Conservation (phyloP, 2,888 invertebrate species). For the Mesoligia furuncula region DNA sequence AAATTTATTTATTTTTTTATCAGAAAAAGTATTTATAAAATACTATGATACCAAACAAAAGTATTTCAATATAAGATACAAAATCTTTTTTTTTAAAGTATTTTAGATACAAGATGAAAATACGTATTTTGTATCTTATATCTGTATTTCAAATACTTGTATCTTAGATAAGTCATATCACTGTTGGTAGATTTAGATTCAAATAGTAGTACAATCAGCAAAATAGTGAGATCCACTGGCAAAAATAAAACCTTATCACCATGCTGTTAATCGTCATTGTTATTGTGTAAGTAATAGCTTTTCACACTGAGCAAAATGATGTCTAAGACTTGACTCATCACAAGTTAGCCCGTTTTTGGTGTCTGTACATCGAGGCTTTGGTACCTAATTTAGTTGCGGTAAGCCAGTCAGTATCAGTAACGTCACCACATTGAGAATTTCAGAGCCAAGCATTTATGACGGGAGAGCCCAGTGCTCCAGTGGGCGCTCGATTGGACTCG, state of each 20-base stretch:
- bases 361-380: background rate
- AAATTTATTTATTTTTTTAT: no score
- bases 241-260: background rate
- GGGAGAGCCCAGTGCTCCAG: background rate
- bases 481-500: slow-evolving; percentile 8
- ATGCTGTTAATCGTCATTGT: background rate
- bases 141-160: no score
- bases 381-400: background rate
- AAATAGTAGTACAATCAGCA: background rate
- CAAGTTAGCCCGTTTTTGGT: background rate
- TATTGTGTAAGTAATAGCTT: background rate
- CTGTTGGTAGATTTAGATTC: background rate
- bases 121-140: no score
- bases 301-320: background rate
- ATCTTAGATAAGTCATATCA: no score
- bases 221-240: background rate
- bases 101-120: no score
- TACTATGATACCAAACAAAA: no score
- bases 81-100: no score
- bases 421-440: background rate
- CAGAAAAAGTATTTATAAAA: no score
- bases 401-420: background rate
- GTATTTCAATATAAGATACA: no score
- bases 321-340: background rate
- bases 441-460: background rate